Base-by-base conservation (phyloP, 1,140 invertebrate genomes). In the Physella acuta region DNA sequence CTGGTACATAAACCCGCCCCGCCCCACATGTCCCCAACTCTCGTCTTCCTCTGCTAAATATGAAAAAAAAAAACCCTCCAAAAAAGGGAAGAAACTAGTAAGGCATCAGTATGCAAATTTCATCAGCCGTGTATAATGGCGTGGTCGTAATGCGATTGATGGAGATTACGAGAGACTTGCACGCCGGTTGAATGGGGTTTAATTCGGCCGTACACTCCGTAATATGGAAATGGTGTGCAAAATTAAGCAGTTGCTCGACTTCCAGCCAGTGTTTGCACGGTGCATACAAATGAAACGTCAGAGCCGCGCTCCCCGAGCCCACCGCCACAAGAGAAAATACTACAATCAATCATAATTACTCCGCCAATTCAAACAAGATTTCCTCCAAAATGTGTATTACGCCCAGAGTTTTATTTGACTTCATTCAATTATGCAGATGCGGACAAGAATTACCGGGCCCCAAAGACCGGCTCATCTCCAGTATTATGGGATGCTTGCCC, bases 291-390 rank as follows among this genome's bases (percentile, higher is more conserved):
- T 74, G 72, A 68, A 74, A 74, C 69, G 60, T 71, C 68, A 69
- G 33, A 34, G 36, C 28, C 60, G 33, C 34, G 28, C 55, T 37
- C n/a, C 26, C 36, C n/a, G n/a, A n/a, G n/a, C 65, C 4, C 49
- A 5, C 28, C 62, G 39, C 17, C 58, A 3, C 30, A 30, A 59
- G 68, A 66, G 68, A 70, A 73, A 70, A 73, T 55, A 70, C 59
- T 65, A 68, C 69, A 74, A 74, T 74, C 72, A 62, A 74, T 74
- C 72, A 74, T 74, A 74, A 74, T 74, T 74, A 74, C 72, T 69
- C 63, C 30, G 66, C 55, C 72, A 64, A 69, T 71, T 71, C 69
- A 71, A 74, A 74, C 72, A 71, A 68, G 69, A 71, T 74, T 73
- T 67, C 36, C 63, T 36, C 58, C 68, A 64, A 71, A 74, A 71